Base-by-base conservation (phyloP, 2,113 vertebrate species). In the Ellobius talpinus region DNA sequence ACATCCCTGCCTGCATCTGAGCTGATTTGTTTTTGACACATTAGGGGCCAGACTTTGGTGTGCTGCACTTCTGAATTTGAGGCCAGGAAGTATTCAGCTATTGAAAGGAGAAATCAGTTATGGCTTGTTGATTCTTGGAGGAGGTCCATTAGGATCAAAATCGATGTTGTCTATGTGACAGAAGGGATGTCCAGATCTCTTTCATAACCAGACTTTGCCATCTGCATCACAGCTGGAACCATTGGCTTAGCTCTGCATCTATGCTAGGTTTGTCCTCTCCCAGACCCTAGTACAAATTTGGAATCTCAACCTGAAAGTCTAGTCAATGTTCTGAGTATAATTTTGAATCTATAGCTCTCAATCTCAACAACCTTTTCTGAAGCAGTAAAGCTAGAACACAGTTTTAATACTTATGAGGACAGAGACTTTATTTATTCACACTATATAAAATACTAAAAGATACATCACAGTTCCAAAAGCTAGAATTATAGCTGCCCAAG, bases 21-120 rank as follows among this genome's bases (percentile, higher is more conserved):
- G 26, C 7, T 42, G 26, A 78, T 90, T 81, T 94, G n/a, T 63
- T 82, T 96, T 87, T 78, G 66, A 89, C 66, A 66, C 19, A 29
- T 11, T 65, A 55, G 16, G 14, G 70, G 31, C 42, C 42, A 87
- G 77, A 63, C 45, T 63, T 3, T 36, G 19, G 24, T 89, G 1
- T 76, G 58, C n/a, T 50, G 29, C 10, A 21, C 55, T 92, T 92
- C 58, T 81, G 50, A 95, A n/a, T 39, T 76, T 39, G 68, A 47
- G 26, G 24, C 52, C 58, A 61, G 29, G 7, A 55, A 52, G 42
- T 36, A 87, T 70, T 91, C 39, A 31, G 8, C 88, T 81, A 65
- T 47, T 81, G 55, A 91, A 66, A 74, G 36, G 5, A 87, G 23
- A 93, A 50, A 76, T 39, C n/a, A 95, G 16, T 72, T 63, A 76